A percentile compares a stretch with the other conserved stretches of the same genome.
Evolutionary conservation across 2,797 vertebrate species (phyloP).

Genomic region (Atherinosoma microstoma): DNA sequence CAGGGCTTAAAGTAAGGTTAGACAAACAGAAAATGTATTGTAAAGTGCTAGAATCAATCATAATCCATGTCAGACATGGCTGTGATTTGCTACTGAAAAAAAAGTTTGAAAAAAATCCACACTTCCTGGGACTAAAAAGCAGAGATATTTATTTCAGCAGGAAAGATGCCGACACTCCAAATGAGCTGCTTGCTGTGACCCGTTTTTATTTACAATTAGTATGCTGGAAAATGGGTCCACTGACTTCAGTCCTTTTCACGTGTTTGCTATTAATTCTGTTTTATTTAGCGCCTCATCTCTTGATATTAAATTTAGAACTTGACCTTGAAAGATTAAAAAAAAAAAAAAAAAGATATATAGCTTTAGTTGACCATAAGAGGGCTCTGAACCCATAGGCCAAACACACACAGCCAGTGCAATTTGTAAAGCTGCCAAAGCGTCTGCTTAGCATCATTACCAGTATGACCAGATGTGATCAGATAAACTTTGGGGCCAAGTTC

Average conservation of each 20-base stretch:
- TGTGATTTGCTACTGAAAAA: constrained; percentile 6
- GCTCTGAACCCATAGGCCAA: constrained; percentile 46
- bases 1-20: constrained; percentile 44
- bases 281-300: constrained; percentile 50
- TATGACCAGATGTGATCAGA: constrained; percentile 63
- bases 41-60: constrained; percentile 36
- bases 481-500: constrained; percentile 43
- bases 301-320: constrained; percentile 59
- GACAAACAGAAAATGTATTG: constrained; percentile 45
- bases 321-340: constrained; percentile 42
- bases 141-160: constrained; percentile 5
- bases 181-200: constrained; percentile 28
- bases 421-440: constrained; percentile 59
- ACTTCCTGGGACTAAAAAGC: not conserved
- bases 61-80: constrained; percentile 41
- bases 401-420: constrained; percentile 54
- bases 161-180: constrained; percentile 5
- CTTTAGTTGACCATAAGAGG: constrained; percentile 52
- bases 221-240: constrained; percentile 7
- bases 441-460: constrained; percentile 53
- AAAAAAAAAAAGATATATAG: constrained; percentile 43
- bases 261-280: constrained; percentile 50
- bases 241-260: constrained; percentile 31
- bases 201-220: constrained; percentile 9
- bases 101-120: not conserved